These are phyloP conservation scores for Calyptomena viridis DNA, from an alignment of 2,113 vertebrate genomes.

Conservation along the genomic window DNA sequence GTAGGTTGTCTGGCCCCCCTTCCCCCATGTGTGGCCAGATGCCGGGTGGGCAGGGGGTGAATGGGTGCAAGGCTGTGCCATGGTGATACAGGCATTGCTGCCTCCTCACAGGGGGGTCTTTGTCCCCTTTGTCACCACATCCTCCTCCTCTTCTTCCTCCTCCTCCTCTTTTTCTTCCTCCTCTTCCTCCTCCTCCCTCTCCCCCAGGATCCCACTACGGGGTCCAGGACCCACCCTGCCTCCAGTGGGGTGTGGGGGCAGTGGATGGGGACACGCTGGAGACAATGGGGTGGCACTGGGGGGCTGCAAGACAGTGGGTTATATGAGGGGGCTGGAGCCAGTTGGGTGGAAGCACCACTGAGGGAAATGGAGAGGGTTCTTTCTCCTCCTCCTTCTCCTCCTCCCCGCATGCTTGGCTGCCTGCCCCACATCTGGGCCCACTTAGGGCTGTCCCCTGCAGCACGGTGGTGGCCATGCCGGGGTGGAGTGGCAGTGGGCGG, in stretches of 20 bases:
- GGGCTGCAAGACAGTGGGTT: neutral
- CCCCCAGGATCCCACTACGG: fast-evolving
- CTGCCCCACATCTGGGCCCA: neutral
- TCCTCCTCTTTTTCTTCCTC: no score
- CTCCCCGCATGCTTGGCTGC: neutral
- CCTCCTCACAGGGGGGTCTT: neutral
- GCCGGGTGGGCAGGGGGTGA: neutral
- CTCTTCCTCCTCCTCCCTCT: neutral
- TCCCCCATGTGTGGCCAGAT: no score
- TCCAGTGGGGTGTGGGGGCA: neutral
- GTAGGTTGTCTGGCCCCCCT: neutral
- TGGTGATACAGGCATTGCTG: neutral
- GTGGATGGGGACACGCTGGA: neutral
- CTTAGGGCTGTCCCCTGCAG: conserved; percentile 16
- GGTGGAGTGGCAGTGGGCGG: neutral
- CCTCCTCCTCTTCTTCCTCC: neutral
- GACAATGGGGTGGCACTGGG: neutral
- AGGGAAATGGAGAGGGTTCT: neutral
- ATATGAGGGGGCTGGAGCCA: fast-evolving
- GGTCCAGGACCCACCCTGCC: neutral
- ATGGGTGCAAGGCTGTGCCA: neutral
- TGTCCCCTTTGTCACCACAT: neutral
- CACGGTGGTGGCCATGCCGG: neutral
- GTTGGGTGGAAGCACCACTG: neutral
- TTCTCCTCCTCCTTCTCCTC: neutral